phyloP scores from a whole-genome alignment of 2,113 vertebrate species.

The Hippolais icterina region DNA sequence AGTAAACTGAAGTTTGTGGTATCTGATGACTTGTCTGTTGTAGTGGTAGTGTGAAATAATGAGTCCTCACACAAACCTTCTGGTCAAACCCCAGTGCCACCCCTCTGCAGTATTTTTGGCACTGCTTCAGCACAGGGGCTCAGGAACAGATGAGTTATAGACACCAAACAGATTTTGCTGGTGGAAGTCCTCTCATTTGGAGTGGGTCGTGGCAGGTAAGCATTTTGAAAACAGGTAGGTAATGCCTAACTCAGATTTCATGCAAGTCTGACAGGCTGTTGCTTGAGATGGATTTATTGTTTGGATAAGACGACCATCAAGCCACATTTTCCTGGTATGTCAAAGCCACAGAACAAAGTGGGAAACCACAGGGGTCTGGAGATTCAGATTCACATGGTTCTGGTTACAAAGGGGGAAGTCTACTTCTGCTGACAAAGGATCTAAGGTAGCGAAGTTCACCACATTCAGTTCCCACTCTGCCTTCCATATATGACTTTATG shows the following conservation, averaged over 20 bases:
- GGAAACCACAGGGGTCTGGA: constrained; percentile 10
- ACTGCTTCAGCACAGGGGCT: background rate
- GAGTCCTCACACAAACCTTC: background rate
- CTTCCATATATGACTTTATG: constrained; percentile 12
- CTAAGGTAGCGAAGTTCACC: background rate
- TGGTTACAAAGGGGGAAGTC: background rate
- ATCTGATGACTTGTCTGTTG: background rate
- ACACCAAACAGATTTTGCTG: background rate
- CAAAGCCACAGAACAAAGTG: constrained; percentile 1
- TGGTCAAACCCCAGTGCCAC: background rate
- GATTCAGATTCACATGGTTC: background rate
- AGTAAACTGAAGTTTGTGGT: background rate
- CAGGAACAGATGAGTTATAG: background rate
- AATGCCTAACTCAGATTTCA: background rate
- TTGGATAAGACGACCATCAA: background rate
- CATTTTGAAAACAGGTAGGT: background rate
- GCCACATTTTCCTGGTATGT: background rate
- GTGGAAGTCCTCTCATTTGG: background rate
- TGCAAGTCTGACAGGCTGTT: background rate
- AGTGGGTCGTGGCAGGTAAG: background rate
- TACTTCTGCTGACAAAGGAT: background rate
- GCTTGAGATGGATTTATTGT: background rate
- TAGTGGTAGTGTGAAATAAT: background rate
- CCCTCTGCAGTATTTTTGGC: background rate
- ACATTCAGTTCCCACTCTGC: background rate